A percentile compares a stretch with the other conserved stretches of the same genome.
Conservation (phyloP, 2,797 vertebrate species). For the Meda fulgida region DNA sequence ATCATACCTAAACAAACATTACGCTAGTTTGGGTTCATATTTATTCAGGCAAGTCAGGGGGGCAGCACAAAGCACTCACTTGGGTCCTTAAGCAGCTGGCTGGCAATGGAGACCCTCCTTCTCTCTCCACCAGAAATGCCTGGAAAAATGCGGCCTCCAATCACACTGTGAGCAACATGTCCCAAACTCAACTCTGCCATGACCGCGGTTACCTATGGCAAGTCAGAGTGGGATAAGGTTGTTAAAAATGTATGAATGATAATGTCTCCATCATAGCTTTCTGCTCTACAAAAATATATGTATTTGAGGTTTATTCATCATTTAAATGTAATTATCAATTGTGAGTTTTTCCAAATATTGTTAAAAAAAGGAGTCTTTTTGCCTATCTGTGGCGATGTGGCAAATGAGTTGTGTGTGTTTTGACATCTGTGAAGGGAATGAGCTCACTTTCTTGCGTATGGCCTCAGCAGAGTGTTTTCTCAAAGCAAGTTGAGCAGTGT, state of each 20-base stretch:
- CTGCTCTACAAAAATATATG: neutral
- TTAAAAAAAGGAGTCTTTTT: neutral
- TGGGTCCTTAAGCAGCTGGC: slow-evolving; percentile 93
- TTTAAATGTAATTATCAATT: neutral
- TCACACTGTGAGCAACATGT: slow-evolving; percentile 87
- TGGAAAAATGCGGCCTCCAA: slow-evolving; percentile 83
- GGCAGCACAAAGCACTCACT: slow-evolving; percentile 80
- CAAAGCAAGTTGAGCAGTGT: slow-evolving; percentile 87
- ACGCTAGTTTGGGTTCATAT: neutral
- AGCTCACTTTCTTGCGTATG: slow-evolving; percentile 85
- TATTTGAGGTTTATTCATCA: slow-evolving; percentile 16
- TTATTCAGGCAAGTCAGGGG: neutral
- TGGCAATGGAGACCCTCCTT: slow-evolving; percentile 91
- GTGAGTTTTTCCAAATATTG: neutral
- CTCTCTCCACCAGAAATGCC: slow-evolving; percentile 93
- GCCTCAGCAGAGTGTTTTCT: slow-evolving; percentile 73
- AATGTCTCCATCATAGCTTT: neutral
- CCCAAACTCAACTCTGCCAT: slow-evolving; percentile 91
- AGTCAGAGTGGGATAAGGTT: neutral
- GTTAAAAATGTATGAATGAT: neutral
- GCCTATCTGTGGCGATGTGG: neutral
- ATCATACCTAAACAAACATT: neutral
- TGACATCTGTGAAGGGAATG: neutral
- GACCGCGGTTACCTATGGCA: slow-evolving; percentile 84
- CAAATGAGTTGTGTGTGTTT: neutral